Conservation (phyloP, 2,797 vertebrate species). For the Sebastolobus altivelis region DNA sequence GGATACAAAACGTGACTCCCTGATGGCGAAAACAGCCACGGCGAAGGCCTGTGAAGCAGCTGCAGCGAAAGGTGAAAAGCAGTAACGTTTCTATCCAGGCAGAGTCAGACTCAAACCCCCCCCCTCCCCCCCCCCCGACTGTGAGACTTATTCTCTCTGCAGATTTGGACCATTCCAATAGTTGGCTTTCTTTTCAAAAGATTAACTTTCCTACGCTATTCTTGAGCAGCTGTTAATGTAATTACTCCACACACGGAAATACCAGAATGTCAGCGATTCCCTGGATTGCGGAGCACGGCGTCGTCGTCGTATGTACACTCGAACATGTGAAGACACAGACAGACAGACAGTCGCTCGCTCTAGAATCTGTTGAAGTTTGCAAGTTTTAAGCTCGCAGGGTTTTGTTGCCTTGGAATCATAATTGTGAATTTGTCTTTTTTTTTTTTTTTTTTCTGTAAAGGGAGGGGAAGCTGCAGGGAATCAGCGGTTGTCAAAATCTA, state of each 20-base stretch:
- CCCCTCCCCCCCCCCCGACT: conserved; percentile 26
- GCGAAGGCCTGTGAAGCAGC: conserved; percentile 64
- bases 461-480: conserved; percentile 80
- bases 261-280: conserved; percentile 76
- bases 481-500: conserved; percentile 85
- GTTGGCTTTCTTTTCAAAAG: conserved; percentile 71
- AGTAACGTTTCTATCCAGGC: conserved; percentile 66
- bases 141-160: conserved; percentile 62
- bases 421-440: conserved; percentile 77
- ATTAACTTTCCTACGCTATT: conserved; percentile 72
- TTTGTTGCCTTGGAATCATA: conserved; percentile 76
- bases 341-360: conserved; percentile 56
- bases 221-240: conserved; percentile 77
- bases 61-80: conserved; percentile 62
- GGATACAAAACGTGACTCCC: conserved; percentile 61
- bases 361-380: conserved; percentile 80
- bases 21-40: conserved; percentile 74
- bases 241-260: conserved; percentile 76
- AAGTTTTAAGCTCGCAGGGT: conserved; percentile 73
- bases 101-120: conserved; percentile 37
- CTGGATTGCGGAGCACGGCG: conserved; percentile 66
- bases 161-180: conserved; percentile 72
- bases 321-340: conserved; percentile 66
- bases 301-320: conserved; percentile 64
- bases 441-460: conserved; percentile 46